A percentile compares a stretch with the other conserved stretches of the same genome.
phyloP scores from a whole-genome alignment of 2,113 vertebrate genomes.

The Myiagra hebetior region DNA sequence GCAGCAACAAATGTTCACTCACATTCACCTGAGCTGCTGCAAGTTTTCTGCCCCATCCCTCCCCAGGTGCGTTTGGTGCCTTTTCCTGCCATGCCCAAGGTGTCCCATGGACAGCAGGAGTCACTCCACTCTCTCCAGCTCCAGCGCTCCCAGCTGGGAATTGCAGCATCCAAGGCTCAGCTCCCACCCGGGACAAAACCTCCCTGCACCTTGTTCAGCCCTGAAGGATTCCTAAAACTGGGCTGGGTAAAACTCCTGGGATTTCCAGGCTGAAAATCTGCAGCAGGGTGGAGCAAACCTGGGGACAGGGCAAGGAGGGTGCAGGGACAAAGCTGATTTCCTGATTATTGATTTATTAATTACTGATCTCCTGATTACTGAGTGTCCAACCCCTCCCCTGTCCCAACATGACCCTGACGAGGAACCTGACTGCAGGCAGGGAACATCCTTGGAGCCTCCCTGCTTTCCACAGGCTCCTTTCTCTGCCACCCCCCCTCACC shows the following conservation, averaged over 20 bases:
- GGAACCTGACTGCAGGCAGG: background rate
- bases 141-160: background rate
- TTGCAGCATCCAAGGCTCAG: background rate
- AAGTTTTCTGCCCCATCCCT: background rate
- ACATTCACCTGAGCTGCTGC: fast-evolving
- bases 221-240: fast-evolving
- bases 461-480: background rate
- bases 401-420: fast-evolving
- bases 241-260: background rate
- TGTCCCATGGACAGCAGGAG: background rate
- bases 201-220: background rate
- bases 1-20: too few relatives aligned
- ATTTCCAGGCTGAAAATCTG: background rate
- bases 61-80: background rate
- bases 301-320: background rate
- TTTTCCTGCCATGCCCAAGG: background rate
- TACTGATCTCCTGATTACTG: background rate
- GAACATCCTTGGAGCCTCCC: background rate
- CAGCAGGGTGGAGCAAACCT: background rate
- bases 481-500: background rate
- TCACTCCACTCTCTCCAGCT: background rate
- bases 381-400: background rate
- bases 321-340: background rate
- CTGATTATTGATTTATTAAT: background rate
- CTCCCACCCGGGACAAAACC: background rate